Evolutionary conservation across 1,140 invertebrate species (phyloP), one percentile per base, ranked within the genome.

Genomic region (Lithobius niger): DNA sequence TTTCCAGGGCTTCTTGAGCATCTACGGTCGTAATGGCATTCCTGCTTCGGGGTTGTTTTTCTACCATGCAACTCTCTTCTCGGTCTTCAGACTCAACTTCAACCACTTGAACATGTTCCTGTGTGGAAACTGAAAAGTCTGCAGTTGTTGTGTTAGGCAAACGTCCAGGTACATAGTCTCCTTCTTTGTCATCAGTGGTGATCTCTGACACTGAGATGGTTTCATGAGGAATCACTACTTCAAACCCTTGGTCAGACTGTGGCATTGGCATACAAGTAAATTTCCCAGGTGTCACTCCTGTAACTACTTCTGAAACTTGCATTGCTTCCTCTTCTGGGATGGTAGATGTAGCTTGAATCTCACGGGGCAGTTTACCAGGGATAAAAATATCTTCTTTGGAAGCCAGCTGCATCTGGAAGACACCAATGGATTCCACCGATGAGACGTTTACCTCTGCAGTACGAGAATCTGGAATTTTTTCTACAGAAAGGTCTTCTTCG

Each of bases 381-480:
- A 60, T 59, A 49, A 74, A 73, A 18, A 71, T 64, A 22, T 67
- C 64, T 70, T 81, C 80, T 55, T 67, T 69, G 62, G 81, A 78
- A 61, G 70, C 71, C 26, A 69, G 61, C 31, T 77, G 56, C 1
- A 79, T 65, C 69, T 80, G 74, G 2, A 72, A 60, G 15, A 77
- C 64, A 31, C 66, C 71, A 0, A 74, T 66, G 16, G 74, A 72
- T 45, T 63, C 51, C 57, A 66, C 67, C 27, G 69, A 61, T 19
- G 79, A 59, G 60, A 57, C 54, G n/a, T 58, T 55, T 13, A 56
- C 22, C 25, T 58, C 52, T 15, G 59, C 25, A 1, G 56, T 43
- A 15, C 54, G 28, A 6, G 24, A 52, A 26, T 58, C 60, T n/a
- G 52, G 59, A 36, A 52, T 55, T 21, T 54, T 52, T 57, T 55